Conservation (phyloP, 2,888 invertebrate genomes). For the Drosophila atroscutellata region DNA sequence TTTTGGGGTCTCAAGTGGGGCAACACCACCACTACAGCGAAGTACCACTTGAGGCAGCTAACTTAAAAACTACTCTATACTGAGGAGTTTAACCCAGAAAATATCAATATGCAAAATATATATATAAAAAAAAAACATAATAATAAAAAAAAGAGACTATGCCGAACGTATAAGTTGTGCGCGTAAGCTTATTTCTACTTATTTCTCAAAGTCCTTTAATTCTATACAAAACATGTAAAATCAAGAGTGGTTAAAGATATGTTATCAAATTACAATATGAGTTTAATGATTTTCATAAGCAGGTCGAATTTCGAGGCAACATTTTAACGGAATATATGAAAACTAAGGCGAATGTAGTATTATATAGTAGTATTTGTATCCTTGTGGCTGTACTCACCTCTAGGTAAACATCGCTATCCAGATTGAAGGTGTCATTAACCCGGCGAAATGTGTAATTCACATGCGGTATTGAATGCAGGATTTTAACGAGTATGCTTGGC, state of each 20-base stretch:
- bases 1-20: constrained; percentile 48
- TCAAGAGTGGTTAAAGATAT: background rate
- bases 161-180: background rate
- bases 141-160: background rate
- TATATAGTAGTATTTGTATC: background rate
- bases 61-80: constrained; percentile 35
- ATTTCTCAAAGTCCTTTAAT: background rate
- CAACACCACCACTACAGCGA: constrained; percentile 12
- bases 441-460: constrained; percentile 95
- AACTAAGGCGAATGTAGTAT: background rate
- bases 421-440: constrained; percentile 96
- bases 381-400: constrained; percentile 88
- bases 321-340: background rate
- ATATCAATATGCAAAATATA: background rate
- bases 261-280: background rate
- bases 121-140: background rate
- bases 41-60: constrained; percentile 40
- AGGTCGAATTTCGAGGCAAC: background rate
- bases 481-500: constrained; percentile 93
- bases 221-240: background rate
- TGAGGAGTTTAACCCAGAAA: background rate
- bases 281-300: background rate
- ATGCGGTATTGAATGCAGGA: constrained; percentile 96
- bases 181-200: background rate
- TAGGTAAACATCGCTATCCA: constrained; percentile 94